These are phyloP conservation scores for Linyphia triangularis DNA, from an alignment of 2,888 invertebrate species.

Conservation along the genomic window DNA sequence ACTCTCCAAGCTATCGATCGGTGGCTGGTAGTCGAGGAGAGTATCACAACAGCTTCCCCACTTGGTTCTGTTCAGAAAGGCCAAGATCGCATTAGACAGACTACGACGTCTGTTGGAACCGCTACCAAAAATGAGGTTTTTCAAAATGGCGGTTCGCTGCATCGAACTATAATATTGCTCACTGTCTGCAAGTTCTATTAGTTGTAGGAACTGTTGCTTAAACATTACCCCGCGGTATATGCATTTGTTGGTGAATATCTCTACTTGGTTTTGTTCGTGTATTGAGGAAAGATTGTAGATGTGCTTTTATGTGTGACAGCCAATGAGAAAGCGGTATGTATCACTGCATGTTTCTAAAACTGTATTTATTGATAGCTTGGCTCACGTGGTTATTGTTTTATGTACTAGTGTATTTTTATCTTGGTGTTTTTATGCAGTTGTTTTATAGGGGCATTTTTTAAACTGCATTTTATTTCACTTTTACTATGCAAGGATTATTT, in stretches of 20 bases:
- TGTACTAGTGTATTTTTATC: background rate
- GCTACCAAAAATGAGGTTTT: slow-evolving; percentile 20
- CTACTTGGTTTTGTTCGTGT: background rate
- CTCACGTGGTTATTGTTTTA: slow-evolving; percentile 46
- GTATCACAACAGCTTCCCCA: slow-evolving; percentile 5
- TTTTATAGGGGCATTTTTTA: background rate
- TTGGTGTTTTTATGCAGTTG: background rate
- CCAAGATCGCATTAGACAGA: slow-evolving; percentile 55
- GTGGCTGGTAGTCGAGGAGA: slow-evolving; percentile 38
- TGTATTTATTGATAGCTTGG: slow-evolving; percentile 47
- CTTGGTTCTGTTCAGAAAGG: slow-evolving; percentile 62
- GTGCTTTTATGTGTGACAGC: slow-evolving; percentile 25
- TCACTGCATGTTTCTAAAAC: slow-evolving; percentile 28
- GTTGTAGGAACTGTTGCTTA: background rate
- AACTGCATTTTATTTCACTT: background rate
- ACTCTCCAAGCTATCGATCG: slow-evolving; percentile 26
- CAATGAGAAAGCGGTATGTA: slow-evolving; percentile 39
- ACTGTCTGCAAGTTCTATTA: background rate
- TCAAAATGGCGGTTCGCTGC: slow-evolving; percentile 61
- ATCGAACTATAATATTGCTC: background rate
- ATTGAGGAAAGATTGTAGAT: background rate
- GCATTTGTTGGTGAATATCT: background rate
- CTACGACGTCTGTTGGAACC: slow-evolving; percentile 36
- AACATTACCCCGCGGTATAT: background rate
- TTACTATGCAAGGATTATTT: no score